These are phyloP conservation scores for Oplegnathus fasciatus DNA, from an alignment of 2,113 vertebrate genomes.

Conservation along the genomic window DNA sequence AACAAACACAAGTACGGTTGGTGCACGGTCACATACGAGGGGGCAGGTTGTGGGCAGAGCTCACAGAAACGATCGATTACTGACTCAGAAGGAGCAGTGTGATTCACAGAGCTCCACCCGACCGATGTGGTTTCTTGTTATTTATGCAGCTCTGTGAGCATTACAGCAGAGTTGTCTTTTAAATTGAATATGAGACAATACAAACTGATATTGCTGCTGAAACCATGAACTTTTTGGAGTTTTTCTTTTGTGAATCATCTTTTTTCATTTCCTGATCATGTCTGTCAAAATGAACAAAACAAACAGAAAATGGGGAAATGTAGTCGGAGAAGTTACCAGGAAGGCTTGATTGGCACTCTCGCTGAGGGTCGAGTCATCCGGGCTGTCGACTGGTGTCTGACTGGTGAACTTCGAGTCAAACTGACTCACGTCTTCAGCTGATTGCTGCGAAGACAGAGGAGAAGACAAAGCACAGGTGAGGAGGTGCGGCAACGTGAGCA, in stretches of 20 bases:
- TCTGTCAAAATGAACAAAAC: neutral
- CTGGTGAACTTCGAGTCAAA: slow-evolving; percentile 99
- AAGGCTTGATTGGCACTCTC: slow-evolving; percentile 99
- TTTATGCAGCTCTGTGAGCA: too few species aligned
- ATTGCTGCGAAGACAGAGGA: slow-evolving; percentile 88
- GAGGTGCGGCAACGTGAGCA: slow-evolving; percentile 8
- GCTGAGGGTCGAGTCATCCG: slow-evolving; percentile 98
- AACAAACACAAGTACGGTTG: neutral
- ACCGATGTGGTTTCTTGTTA: neutral
- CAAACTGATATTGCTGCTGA: neutral
- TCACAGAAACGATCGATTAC: too few species aligned
- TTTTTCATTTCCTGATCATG: too few species aligned
- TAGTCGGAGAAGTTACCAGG: slow-evolving; percentile 86
- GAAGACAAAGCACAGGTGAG: slow-evolving; percentile 3
- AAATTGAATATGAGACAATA: too few species aligned
- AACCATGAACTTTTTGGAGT: neutral
- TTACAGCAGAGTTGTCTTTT: too few species aligned
- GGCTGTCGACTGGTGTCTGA: slow-evolving; percentile 99
- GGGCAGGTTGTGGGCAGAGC: neutral
- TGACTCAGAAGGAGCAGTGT: too few species aligned
- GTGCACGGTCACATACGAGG: neutral
- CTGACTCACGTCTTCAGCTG: slow-evolving; percentile 99
- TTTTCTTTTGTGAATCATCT: too few species aligned
- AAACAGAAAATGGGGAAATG: neutral
- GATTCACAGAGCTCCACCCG: neutral